Conservation (phyloP, 2,888 invertebrate species). For the Punctoribates punctum region DNA sequence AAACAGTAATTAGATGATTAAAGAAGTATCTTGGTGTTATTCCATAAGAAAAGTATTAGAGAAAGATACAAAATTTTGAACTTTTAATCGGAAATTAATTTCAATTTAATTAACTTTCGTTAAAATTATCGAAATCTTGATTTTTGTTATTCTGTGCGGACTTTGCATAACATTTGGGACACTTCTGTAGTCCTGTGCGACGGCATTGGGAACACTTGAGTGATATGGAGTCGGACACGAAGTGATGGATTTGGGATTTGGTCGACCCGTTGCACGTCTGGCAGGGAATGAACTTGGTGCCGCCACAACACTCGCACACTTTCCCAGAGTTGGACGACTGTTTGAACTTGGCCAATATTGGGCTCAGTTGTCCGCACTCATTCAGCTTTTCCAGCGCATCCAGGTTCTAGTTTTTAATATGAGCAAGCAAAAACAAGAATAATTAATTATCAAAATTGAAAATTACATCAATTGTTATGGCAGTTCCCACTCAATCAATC, state of each 20-base stretch:
- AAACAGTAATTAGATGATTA: no score
- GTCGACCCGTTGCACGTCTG: conserved; percentile 40
- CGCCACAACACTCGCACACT: conserved; percentile 40
- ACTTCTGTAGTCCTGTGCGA: conserved; percentile 37
- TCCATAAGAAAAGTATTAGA: no score
- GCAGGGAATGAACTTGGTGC: conserved; percentile 40
- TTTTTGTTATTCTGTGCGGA: no score
- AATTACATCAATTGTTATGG: no score
- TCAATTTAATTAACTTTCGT: no score
- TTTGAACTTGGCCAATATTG: conserved; percentile 29
- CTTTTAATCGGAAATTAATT: no score
- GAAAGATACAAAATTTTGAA: no score
- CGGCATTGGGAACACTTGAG: conserved; percentile 40
- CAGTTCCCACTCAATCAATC: no score
- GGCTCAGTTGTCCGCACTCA: conserved; percentile 35
- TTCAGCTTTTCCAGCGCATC: conserved; percentile 39
- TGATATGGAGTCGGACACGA: conserved; percentile 32
- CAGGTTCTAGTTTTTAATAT: not conserved
- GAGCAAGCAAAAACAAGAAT: no score
- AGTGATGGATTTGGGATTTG: conserved; percentile 41
- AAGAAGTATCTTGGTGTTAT: no score
- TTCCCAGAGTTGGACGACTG: not conserved
- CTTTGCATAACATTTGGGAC: conserved; percentile 40
- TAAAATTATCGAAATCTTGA: no score
- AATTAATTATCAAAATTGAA: not conserved